phyloP scores from a whole-genome alignment of 2,888 invertebrate genomes.

The Cephus rjabovi region DNA sequence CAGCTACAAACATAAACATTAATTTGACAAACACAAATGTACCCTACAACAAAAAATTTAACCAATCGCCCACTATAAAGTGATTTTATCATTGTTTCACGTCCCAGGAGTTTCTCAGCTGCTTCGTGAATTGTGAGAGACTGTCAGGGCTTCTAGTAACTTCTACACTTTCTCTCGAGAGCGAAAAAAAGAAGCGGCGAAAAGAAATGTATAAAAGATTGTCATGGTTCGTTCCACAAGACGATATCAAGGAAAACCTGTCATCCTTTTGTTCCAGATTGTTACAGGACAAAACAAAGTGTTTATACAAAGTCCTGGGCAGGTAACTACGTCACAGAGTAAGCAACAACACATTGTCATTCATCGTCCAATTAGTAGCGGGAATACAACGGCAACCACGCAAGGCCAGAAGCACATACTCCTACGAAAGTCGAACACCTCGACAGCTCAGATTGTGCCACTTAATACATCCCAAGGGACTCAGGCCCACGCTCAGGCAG shows the following conservation, averaged over 20 bases:
- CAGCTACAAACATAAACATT: background rate
- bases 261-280: conserved; percentile 44
- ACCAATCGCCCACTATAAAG: background rate
- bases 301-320: conserved; percentile 56
- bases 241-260: background rate
- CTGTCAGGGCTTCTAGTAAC: background rate
- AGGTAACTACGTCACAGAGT: conserved; percentile 49
- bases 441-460: conserved; percentile 61
- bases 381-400: conserved; percentile 35
- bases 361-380: conserved; percentile 53
- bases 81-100: background rate
- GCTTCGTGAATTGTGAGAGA: background rate
- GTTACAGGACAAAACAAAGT: conserved; percentile 57
- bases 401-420: conserved; percentile 60
- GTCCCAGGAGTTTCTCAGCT: background rate
- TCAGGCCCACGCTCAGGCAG: conserved; percentile 49
- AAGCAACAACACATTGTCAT: conserved; percentile 56
- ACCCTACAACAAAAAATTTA: background rate
- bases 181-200: background rate
- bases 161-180: background rate
- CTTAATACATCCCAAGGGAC: conserved; percentile 52
- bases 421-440: conserved; percentile 54
- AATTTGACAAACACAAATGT: background rate
- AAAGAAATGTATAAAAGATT: background rate
- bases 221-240: background rate